Conservation (phyloP, 1,140 invertebrate species). For the Saccostrea echinata region DNA sequence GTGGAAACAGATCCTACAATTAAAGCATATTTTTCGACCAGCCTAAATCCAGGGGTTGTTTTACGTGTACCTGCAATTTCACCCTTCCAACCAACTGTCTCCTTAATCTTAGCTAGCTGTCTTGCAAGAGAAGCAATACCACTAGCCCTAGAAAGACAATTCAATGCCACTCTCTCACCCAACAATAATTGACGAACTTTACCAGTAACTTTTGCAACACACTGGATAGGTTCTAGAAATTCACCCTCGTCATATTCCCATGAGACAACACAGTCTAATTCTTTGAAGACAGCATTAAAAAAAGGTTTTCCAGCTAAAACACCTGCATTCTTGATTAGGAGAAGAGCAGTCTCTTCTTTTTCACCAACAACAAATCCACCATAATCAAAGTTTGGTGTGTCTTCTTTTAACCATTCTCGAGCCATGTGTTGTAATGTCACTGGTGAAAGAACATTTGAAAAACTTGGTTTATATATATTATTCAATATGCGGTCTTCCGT, state of each 20-base stretch:
- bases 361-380: constrained; percentile 79
- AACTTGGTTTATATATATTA: constrained; percentile 62
- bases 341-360: constrained; percentile 73
- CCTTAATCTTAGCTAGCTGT: constrained; percentile 63
- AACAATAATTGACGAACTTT: constrained; percentile 79
- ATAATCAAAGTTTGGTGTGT: constrained; percentile 79
- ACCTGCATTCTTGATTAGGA: constrained; percentile 78
- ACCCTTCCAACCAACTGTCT: constrained; percentile 75
- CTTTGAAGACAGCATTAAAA: constrained; percentile 79
- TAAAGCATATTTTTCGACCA: constrained; percentile 82
- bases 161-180: constrained; percentile 80
- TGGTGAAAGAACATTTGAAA: constrained; percentile 72
- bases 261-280: constrained; percentile 77
- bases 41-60: constrained; percentile 81
- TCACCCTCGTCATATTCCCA: constrained; percentile 78
- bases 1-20: constrained; percentile 79
- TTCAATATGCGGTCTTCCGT: constrained; percentile 58
- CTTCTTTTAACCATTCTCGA: constrained; percentile 78
- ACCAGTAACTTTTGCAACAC: constrained; percentile 77
- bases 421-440: constrained; percentile 72
- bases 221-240: constrained; percentile 66
- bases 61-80: constrained; percentile 80
- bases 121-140: constrained; percentile 80
- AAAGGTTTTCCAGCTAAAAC: constrained; percentile 81
- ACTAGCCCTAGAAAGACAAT: constrained; percentile 79